Evolutionary conservation across 2,888 invertebrate species (phyloP).

Genomic region (Cremastinae sp.): DNA sequence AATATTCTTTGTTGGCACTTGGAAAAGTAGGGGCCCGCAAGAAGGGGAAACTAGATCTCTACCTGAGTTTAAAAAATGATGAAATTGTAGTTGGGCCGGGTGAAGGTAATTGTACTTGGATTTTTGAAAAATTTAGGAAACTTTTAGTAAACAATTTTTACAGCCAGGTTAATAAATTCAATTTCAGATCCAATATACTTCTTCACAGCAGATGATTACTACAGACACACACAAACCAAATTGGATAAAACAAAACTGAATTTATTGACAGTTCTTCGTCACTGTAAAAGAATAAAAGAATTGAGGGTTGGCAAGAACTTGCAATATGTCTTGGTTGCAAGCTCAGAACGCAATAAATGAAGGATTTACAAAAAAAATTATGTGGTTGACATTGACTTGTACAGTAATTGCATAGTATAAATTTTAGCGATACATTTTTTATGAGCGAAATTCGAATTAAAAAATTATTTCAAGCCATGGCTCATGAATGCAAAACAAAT

Average conservation of each 20-base stretch:
- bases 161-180: no score
- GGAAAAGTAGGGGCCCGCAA: constrained; percentile 73
- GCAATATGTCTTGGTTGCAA: constrained; percentile 64
- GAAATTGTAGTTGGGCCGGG: constrained; percentile 65
- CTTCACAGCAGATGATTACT: constrained; percentile 74
- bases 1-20: constrained; percentile 71
- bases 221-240: constrained; percentile 70
- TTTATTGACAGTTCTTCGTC: constrained; percentile 73
- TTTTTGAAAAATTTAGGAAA: constrained; percentile 18
- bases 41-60: constrained; percentile 73
- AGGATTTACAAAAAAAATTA: constrained; percentile 6
- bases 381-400: background rate
- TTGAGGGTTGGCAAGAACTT: constrained; percentile 68
- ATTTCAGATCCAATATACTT: constrained; percentile 72
- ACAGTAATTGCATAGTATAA: no score
- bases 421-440: no score
- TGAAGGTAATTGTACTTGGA: constrained; percentile 62
- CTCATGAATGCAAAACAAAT: constrained; percentile 29
- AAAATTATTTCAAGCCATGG: no score
- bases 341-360: constrained; percentile 22
- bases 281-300: constrained; percentile 74
- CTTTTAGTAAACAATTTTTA: background rate
- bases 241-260: constrained; percentile 75
- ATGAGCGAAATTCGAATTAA: background rate
- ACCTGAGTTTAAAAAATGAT: constrained; percentile 71